Base-by-base conservation (phyloP, 92 coral and sea anemone species). In the Epizoanthus stellaris region DNA sequence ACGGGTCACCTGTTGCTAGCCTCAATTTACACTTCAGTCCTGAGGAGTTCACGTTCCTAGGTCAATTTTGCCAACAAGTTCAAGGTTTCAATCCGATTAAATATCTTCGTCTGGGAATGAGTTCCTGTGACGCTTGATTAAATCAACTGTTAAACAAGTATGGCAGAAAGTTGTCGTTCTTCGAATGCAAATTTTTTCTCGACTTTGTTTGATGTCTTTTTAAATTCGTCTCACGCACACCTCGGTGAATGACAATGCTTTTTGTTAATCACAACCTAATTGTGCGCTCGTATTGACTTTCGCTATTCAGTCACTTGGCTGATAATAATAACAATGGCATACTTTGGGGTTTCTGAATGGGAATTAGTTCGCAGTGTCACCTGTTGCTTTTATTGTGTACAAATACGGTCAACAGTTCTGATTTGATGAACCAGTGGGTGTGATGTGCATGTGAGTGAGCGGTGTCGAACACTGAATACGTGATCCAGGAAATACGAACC, bases 311-410 rank as follows among this genome's bases (percentile, higher is more conserved):
- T 61, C 83, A 63, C 83, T 79, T 79, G 13, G 70, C 70, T 62
- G 71, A 79, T 79, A 79, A 79, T 67, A 79, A 79, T 79, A 79
- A 79, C 83, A 79, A 79, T 79, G 20, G 71, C 59, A 42, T 53
- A 16, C 39, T 63, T 20, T 70, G 71, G 53, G 72, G 45, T 43
- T 61, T 43, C 40, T 79, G 72, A 63, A 62, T 79, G 67, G 65
- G 83, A 79, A 79, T 79, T 63, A 34, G 56, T 77, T 61, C 15
- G 61, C 38, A 25, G 21, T 79, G 83, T 79, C 83, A 79, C 83
- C 83, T 79, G 83, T 79, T 79, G 83, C 71, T 79, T 79, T 70
- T 79, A 34, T 79, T 79, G 83, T 79, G 83, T 36, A 79, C 83
- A 79, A 63, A 79, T 79, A 79, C 83, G 83, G 83, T 79, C 83